Conservation (phyloP, 2,888 invertebrate species). For the Orthosia gothica region DNA sequence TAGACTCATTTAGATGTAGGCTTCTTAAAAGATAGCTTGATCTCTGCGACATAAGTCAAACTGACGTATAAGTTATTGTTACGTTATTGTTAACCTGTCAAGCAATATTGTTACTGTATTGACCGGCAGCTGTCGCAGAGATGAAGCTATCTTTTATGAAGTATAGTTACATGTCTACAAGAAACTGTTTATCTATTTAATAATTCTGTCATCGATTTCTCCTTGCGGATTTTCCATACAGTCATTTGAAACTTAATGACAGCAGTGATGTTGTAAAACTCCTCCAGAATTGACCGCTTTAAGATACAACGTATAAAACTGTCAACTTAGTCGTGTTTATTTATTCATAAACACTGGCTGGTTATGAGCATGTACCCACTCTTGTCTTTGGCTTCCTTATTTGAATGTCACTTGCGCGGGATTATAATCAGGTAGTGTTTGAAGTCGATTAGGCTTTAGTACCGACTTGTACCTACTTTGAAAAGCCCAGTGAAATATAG, state of each 20-base stretch:
- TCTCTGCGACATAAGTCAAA: too few relatives aligned
- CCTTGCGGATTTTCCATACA: slow-evolving; percentile 10
- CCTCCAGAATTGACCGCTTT: background rate
- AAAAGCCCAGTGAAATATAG: background rate
- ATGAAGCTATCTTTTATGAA: too few relatives aligned
- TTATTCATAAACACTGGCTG: slow-evolving; percentile 42
- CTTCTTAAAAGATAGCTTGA: too few relatives aligned
- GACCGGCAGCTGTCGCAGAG: too few relatives aligned
- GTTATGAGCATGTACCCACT: slow-evolving; percentile 38
- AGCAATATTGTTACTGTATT: too few relatives aligned
- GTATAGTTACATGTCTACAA: background rate
- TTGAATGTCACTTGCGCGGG: slow-evolving; percentile 40
- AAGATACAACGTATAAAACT: slow-evolving; percentile 16
- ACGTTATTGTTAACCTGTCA: too few relatives aligned
- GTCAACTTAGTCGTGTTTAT: slow-evolving; percentile 36
- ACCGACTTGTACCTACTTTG: background rate
- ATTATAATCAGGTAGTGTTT: slow-evolving; percentile 55
- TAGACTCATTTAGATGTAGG: background rate
- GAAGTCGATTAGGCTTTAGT: slow-evolving; percentile 14
- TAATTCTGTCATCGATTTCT: background rate
- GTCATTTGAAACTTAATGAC: slow-evolving; percentile 5
- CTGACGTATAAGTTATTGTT: too few relatives aligned
- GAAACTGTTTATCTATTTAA: background rate
- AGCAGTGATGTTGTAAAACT: too few relatives aligned
- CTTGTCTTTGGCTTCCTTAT: slow-evolving; percentile 46